Conservation (phyloP, 2,797 vertebrate genomes). For the Neopelma chrysocephalum region DNA sequence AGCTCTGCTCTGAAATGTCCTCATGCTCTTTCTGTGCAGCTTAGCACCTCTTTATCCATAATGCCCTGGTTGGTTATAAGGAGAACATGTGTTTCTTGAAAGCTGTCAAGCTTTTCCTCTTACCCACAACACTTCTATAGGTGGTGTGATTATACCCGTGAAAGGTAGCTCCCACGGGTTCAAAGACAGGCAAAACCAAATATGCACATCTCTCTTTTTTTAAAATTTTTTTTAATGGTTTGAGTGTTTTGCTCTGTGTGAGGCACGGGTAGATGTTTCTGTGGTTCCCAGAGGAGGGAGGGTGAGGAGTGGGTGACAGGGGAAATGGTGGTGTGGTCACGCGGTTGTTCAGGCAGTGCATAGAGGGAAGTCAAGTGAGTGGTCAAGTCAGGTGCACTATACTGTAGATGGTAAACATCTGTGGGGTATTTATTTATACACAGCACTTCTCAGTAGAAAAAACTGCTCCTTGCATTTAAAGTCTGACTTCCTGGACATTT, state of each 20-base stretch:
- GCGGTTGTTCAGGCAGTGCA: neutral
- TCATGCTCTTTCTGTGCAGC: neutral
- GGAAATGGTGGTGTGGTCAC: neutral
- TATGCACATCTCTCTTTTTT: neutral
- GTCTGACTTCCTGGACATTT: neutral
- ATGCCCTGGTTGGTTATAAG: neutral
- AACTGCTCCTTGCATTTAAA: neutral
- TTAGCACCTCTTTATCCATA: neutral
- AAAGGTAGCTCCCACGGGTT: neutral
- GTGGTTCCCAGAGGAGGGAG: neutral
- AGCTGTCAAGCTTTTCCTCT: neutral
- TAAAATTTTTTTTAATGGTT: neutral
- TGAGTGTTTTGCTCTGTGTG: neutral
- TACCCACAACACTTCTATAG: neutral
- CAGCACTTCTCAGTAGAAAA: neutral
- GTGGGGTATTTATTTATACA: neutral
- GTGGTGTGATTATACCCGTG: neutral
- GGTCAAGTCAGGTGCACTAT: neutral
- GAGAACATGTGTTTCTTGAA: neutral
- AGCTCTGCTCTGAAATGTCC: neutral
- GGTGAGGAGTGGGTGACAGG: neutral
- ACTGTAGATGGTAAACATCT: neutral
- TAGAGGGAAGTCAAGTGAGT: neutral
- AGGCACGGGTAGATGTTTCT: neutral
- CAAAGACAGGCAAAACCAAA: neutral